phyloP scores from a whole-genome alignment of 2,797 vertebrate species.

The Hemitrygon akajei region DNA sequence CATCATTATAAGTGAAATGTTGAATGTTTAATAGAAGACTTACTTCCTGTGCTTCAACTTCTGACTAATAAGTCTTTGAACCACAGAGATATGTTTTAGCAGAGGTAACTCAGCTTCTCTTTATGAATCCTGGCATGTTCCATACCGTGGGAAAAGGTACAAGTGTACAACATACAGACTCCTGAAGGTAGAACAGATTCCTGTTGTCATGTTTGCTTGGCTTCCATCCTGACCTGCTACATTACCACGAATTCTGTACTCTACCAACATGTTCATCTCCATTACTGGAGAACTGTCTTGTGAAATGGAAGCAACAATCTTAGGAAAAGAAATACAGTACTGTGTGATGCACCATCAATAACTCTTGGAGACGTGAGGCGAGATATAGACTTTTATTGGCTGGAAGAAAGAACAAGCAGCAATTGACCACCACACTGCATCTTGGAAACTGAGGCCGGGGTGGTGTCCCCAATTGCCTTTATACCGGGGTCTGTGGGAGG shows the following conservation, averaged over 20 bases:
- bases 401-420: too few relatives aligned
- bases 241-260: not conserved
- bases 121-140: not conserved
- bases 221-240: not conserved
- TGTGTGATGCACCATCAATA: too few relatives aligned
- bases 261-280: not conserved
- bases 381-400: too few relatives aligned
- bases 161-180: too few relatives aligned
- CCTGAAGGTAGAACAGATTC: too few relatives aligned
- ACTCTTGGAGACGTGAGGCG: too few relatives aligned
- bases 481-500: too few relatives aligned
- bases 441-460: too few relatives aligned
- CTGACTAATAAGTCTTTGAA: not conserved
- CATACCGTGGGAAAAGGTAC: not conserved
- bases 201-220: not conserved
- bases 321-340: too few relatives aligned
- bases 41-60: not conserved
- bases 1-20: not conserved
- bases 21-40: not conserved
- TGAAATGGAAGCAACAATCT: too few relatives aligned
- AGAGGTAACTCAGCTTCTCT: not conserved
- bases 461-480: too few relatives aligned
- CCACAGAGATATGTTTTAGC: not conserved
- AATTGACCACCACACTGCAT: too few relatives aligned
- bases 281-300: not conserved